phyloP scores from a whole-genome alignment of 2,113 vertebrate species.

The Leptobrachium ailaonicum region DNA sequence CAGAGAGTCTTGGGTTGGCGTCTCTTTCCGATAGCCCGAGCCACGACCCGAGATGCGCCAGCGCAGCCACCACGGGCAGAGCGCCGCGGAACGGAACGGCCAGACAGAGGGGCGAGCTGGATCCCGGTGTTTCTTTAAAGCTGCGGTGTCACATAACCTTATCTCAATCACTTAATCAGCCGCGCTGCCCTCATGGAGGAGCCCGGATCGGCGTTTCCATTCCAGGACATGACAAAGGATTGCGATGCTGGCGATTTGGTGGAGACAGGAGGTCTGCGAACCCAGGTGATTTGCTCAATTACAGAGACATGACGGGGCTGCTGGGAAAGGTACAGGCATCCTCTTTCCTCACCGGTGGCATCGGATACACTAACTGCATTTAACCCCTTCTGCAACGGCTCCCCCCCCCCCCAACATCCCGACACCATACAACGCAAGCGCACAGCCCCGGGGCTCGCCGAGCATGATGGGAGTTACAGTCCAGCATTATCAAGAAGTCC shows the following conservation, averaged over 20 bases:
- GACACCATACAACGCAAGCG: too few species aligned
- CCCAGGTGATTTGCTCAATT: constrained; percentile 55
- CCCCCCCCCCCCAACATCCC: too few species aligned
- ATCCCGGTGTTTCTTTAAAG: constrained; percentile 64
- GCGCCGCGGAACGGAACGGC: constrained; percentile 19
- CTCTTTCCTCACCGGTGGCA: constrained; percentile 25
- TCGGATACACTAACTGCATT: constrained; percentile 19
- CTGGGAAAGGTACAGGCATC: constrained; percentile 32
- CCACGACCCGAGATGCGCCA: constrained; percentile 43
- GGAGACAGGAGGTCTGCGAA: constrained; percentile 68
- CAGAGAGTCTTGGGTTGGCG: constrained; percentile 31
- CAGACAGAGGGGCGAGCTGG: constrained; percentile 55
- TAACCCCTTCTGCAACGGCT: constrained; percentile 20
- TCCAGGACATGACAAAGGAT: constrained; percentile 64
- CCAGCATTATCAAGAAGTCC: too few species aligned
- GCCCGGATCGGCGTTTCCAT: constrained; percentile 61
- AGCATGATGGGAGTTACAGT: too few species aligned
- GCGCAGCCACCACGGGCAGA: constrained; percentile 35
- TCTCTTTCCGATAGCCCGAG: constrained; percentile 47
- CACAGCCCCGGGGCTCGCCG: too few species aligned
- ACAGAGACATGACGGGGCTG: constrained; percentile 49
- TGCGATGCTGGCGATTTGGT: constrained; percentile 67
- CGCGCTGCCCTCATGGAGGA: constrained; percentile 54
- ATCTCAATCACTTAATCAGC: constrained; percentile 70
- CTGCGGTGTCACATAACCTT: constrained; percentile 68